A percentile compares a stretch with the other conserved stretches of the same genome.
Evolutionary conservation across 1,140 invertebrate genomes (phyloP).

Genomic region (Bombus huntii): DNA sequence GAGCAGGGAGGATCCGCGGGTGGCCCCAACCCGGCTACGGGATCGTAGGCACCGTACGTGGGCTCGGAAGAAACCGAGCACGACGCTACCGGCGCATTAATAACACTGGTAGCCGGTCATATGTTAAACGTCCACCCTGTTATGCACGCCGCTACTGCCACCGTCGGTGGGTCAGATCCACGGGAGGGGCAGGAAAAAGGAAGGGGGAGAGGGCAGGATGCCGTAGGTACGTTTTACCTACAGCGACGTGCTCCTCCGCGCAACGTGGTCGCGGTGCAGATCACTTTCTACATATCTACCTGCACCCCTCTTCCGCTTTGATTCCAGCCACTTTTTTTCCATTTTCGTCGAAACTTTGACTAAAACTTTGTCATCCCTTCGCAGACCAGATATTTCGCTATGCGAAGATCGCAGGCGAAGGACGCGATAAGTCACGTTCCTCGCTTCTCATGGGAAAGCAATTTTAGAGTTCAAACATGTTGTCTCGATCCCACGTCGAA

Average conservation of each 20-base stretch:
- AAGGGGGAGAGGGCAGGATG: constrained; percentile 29
- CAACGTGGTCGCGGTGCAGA: constrained; percentile 55
- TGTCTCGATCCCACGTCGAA: too few relatives aligned
- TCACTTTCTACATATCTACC: constrained; percentile 46
- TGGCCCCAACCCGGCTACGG: constrained; percentile 69
- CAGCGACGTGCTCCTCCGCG: constrained; percentile 63
- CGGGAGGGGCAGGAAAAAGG: constrained; percentile 45
- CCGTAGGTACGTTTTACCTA: constrained; percentile 59
- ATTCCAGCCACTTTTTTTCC: too few relatives aligned
- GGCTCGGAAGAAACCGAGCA: constrained; percentile 74
- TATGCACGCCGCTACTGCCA: constrained; percentile 67
- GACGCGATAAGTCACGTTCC: too few relatives aligned
- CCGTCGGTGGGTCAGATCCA: constrained; percentile 50
- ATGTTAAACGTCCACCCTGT: constrained; percentile 82
- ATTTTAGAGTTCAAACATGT: too few relatives aligned
- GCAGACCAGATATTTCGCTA: too few relatives aligned
- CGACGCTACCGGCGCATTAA: constrained; percentile 79
- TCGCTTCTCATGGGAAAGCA: too few relatives aligned
- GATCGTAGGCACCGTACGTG: constrained; percentile 65
- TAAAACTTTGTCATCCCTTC: too few relatives aligned
- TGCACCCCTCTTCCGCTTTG: constrained; percentile 34
- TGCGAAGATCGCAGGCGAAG: too few relatives aligned
- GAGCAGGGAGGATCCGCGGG: constrained; percentile 72
- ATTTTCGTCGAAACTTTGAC: background rate
- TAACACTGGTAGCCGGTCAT: constrained; percentile 82